Evolutionary conservation across 2,113 vertebrate species (phyloP).

Genomic region (Capreolus pygargus): DNA sequence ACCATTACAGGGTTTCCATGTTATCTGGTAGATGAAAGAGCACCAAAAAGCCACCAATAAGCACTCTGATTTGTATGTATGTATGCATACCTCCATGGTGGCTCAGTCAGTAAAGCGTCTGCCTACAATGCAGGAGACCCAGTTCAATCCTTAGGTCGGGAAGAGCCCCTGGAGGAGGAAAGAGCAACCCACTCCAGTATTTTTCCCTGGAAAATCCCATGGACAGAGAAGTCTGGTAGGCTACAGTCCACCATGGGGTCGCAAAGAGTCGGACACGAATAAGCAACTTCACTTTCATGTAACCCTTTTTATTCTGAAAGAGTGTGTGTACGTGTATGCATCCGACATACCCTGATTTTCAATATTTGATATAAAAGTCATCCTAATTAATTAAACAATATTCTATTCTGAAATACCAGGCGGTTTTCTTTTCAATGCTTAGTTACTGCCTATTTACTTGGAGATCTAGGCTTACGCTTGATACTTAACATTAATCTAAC

Average conservation of each 20-base stretch:
- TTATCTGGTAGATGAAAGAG: not conserved
- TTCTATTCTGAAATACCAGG: not conserved
- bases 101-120: not conserved
- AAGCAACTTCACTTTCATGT: not conserved
- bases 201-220: not conserved
- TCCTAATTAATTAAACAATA: not conserved
- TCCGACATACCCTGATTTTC: not conserved
- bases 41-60: not conserved
- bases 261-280: not conserved
- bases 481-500: not conserved
- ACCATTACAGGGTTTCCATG: not conserved
- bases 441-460: not conserved
- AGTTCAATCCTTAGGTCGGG: not conserved
- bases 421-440: not conserved
- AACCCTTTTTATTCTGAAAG: not conserved
- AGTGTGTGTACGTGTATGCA: not conserved
- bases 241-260: not conserved
- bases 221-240: not conserved
- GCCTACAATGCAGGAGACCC: not conserved
- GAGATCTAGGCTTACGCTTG: not conserved
- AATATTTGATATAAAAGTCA: not conserved
- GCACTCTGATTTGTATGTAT: not conserved
- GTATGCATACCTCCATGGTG: not conserved
- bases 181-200: not conserved
- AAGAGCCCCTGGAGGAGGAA: not conserved